Percentiles rank a stretch among this genome's conserved stretches.
phyloP scores from a whole-genome alignment of 2,797 vertebrate species.

The Hippopotamyrus pictus region DNA sequence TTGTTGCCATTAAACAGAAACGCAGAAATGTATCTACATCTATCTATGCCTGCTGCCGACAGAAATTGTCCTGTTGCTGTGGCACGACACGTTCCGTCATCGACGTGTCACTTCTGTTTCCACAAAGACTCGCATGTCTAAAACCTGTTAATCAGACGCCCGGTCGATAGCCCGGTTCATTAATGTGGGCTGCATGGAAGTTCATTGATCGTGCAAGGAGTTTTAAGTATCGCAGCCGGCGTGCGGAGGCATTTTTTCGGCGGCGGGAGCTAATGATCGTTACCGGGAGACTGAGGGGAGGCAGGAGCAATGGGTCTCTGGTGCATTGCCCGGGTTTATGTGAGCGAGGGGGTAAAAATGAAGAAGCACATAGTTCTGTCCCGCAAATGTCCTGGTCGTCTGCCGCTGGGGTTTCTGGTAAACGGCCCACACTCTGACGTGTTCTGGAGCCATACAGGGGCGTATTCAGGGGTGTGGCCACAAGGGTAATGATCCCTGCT shows the following conservation, averaged over 20 bases:
- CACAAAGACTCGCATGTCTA: not conserved
- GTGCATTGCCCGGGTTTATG: not conserved
- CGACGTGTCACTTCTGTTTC: not conserved
- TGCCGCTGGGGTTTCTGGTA: not conserved
- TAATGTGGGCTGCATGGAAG: not conserved
- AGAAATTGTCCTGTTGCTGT: not conserved
- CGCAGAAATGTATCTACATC: not conserved
- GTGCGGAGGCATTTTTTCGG: not conserved
- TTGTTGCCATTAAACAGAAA: not conserved
- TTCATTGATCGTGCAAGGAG: not conserved
- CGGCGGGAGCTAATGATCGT: not conserved
- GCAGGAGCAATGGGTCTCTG: not conserved
- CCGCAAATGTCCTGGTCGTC: not conserved
- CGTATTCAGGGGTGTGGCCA: not conserved
- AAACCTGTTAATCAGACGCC: not conserved
- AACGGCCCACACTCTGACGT: not conserved
- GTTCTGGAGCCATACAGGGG: not conserved
- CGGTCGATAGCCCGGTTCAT: not conserved
- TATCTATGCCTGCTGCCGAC: not conserved
- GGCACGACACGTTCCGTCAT: not conserved
- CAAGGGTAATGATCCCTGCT: not conserved
- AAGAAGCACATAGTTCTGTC: not conserved
- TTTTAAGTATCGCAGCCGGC: not conserved
- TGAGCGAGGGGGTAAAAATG: not conserved
- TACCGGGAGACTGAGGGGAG: not conserved